These are phyloP conservation scores for Syrphus vitripennis DNA, from an alignment of 2,888 invertebrate species.

Conservation along the genomic window DNA sequence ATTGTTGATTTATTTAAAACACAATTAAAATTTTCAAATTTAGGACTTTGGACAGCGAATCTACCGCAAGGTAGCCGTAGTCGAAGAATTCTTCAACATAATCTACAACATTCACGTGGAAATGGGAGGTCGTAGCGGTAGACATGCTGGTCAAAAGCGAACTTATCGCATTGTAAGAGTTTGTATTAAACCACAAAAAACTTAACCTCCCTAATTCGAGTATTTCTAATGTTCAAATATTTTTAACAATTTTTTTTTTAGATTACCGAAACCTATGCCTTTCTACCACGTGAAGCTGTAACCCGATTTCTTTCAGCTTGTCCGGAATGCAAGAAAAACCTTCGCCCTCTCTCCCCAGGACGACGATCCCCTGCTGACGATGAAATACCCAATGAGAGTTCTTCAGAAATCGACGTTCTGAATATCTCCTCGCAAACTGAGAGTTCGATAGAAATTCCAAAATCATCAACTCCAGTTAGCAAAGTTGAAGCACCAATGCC, in stretches of 20 bases:
- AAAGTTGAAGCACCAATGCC: background rate
- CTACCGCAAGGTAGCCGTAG: conserved; percentile 96
- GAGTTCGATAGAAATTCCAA: conserved; percentile 76
- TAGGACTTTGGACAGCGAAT: conserved; percentile 89
- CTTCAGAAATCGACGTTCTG: conserved; percentile 78
- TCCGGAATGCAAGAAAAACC: conserved; percentile 88
- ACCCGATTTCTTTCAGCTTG: conserved; percentile 97
- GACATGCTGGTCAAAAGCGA: conserved; percentile 98
- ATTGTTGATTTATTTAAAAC: background rate
- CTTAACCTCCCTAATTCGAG: no score
- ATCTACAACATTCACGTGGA: conserved; percentile 98
- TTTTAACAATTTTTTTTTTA: conserved; percentile 80
- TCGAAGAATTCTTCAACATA: conserved; percentile 98
- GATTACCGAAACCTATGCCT: conserved; percentile 98
- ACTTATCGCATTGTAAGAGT: conserved; percentile 94
- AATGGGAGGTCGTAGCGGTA: conserved; percentile 94
- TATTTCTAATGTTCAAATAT: no score
- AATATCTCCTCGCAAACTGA: conserved; percentile 79
- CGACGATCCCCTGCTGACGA: conserved; percentile 75
- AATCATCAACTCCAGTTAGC: conserved; percentile 33
- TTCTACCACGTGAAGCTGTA: conserved; percentile 97
- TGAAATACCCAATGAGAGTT: conserved; percentile 78
- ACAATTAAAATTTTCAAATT: conserved; percentile 72
- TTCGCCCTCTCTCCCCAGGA: conserved; percentile 79
- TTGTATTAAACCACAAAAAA: conserved; percentile 61